Percentiles rank a stretch among this genome's conserved stretches.
Evolutionary conservation across 2,888 invertebrate species (phyloP).

Genomic region (Hemaris fuciformis): DNA sequence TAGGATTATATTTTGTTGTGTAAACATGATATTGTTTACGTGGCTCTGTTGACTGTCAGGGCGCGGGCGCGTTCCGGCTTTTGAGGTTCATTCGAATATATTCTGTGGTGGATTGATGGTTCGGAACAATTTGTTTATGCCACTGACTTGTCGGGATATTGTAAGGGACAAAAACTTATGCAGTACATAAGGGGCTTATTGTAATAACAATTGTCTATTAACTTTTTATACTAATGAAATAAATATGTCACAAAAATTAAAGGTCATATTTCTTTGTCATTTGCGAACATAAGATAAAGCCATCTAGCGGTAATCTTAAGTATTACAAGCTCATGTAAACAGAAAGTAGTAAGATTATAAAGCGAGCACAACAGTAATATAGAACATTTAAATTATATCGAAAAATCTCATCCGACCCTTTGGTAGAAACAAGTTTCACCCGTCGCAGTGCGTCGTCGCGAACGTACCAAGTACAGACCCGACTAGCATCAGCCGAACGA

Average conservation of each 20-base stretch:
- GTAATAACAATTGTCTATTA: too few relatives aligned
- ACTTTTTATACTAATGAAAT: too few relatives aligned
- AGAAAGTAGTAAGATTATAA: background rate
- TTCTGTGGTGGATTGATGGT: background rate
- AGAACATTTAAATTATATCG: constrained; percentile 2
- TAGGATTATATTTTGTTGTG: constrained; percentile 23
- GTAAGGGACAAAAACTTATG: too few relatives aligned
- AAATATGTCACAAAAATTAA: too few relatives aligned
- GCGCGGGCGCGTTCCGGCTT: background rate
- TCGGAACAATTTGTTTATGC: too few relatives aligned
- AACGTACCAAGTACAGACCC: background rate
- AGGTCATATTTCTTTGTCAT: too few relatives aligned
- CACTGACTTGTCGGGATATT: too few relatives aligned
- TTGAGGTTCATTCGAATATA: background rate
- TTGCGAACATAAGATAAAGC: background rate
- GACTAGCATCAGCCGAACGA: background rate
- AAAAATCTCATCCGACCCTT: constrained; percentile 29
- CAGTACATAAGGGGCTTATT: too few relatives aligned
- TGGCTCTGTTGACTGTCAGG: constrained; percentile 9
- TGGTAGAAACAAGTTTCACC: constrained; percentile 55
- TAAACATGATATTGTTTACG: constrained; percentile 18
- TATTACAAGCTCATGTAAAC: background rate
- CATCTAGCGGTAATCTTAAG: too few relatives aligned
- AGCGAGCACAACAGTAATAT: background rate
- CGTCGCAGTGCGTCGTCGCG: constrained; percentile 22